phyloP scores from a whole-genome alignment of 2,888 invertebrate genomes.

The Temnothorax unifasciatus region DNA sequence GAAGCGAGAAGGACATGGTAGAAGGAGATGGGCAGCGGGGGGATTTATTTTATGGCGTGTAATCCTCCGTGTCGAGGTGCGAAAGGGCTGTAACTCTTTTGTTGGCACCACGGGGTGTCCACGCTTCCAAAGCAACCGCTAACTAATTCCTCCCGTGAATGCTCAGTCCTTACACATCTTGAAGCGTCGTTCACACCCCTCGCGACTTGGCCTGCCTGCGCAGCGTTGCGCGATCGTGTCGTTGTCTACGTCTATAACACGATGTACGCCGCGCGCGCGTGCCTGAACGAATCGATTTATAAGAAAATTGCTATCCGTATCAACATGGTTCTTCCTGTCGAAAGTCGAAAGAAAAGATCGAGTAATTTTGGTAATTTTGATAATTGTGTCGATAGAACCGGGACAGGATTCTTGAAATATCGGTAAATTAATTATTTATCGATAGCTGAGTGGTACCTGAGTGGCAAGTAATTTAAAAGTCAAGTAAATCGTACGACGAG shows the following conservation, averaged over 20 bases:
- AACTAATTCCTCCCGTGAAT: constrained; percentile 82
- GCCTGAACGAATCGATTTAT: constrained; percentile 36
- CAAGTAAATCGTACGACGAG: not conserved
- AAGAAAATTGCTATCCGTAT: constrained; percentile 23
- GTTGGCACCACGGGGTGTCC: constrained; percentile 84
- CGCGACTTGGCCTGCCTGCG: constrained; percentile 30
- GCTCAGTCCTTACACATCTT: constrained; percentile 64
- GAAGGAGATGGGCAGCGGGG: constrained; percentile 65
- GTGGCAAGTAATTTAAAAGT: not conserved
- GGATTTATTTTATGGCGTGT: constrained; percentile 84
- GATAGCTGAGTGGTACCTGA: not conserved
- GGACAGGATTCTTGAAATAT: not conserved
- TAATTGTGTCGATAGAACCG: not conserved
- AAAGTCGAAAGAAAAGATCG: not conserved
- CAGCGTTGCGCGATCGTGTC: constrained; percentile 36
- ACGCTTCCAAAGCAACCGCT: constrained; percentile 81
- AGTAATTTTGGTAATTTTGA: not conserved
- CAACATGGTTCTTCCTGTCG: not conserved
- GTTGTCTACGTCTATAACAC: not conserved
- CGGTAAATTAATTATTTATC: not conserved
- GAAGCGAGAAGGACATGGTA: not conserved
- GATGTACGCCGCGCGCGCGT: constrained; percentile 17
- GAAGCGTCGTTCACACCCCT: constrained; percentile 57
- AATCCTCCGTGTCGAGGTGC: constrained; percentile 85
- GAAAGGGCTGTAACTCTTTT: constrained; percentile 85